Evolutionary conservation across 2,113 vertebrate genomes (phyloP).

Genomic region (Recurvirostra avosetta): DNA sequence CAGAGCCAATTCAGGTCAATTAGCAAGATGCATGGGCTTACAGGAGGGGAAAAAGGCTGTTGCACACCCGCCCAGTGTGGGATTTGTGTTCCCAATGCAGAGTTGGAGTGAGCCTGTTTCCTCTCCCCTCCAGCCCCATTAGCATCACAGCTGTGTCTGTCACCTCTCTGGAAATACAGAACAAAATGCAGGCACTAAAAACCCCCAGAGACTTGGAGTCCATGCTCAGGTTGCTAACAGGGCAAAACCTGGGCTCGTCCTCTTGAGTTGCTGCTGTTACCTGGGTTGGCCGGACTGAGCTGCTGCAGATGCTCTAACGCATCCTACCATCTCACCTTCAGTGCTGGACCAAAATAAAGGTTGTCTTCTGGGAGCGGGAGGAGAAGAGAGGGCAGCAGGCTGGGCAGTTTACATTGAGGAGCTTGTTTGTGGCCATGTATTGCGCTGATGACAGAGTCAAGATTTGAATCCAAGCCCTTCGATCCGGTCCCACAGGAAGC

Average conservation of each 20-base stretch:
- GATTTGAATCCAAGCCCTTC: background rate
- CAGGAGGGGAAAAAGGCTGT: background rate
- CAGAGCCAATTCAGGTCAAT: background rate
- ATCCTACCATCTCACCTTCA: background rate
- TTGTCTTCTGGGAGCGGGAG: background rate
- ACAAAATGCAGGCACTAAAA: background rate
- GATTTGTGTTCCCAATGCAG: background rate
- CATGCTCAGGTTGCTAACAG: background rate
- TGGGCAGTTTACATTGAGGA: background rate
- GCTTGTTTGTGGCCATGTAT: background rate
- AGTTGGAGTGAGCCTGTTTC: background rate
- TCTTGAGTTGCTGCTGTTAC: background rate
- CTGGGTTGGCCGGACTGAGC: background rate
- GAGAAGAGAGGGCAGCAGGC: background rate
- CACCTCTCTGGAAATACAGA: background rate
- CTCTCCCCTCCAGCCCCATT: background rate
- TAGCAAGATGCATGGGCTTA: background rate
- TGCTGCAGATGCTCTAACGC: background rate
- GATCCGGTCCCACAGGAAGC: background rate
- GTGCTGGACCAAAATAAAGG: background rate
- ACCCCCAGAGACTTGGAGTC: background rate
- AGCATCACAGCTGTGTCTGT: background rate
- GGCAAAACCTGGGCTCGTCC: background rate
- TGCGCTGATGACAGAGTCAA: background rate
- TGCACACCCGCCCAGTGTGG: too few species aligned